phyloP scores from a whole-genome alignment of 2,888 invertebrate genomes.

The Clanis bilineata region DNA sequence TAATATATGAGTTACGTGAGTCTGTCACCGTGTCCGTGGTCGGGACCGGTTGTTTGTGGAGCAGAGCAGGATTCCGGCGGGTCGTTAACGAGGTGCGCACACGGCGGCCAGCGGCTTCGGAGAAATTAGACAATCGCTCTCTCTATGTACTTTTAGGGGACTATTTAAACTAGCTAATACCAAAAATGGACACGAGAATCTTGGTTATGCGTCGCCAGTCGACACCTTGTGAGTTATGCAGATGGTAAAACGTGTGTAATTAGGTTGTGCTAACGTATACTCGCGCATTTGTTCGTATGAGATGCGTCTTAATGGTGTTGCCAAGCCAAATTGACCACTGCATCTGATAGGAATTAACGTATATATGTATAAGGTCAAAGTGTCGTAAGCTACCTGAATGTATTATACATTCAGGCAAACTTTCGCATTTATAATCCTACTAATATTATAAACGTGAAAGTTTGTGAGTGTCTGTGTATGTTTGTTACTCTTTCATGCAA shows the following conservation, averaged over 20 bases:
- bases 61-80: conserved; percentile 62
- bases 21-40: conserved; percentile 12
- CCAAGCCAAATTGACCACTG: too few species aligned
- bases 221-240: background rate
- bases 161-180: background rate
- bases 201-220: background rate
- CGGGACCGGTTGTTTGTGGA: conserved; percentile 54
- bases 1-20: conserved; percentile 3
- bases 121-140: conserved; percentile 44
- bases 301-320: too few species aligned
- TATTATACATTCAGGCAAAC: too few species aligned
- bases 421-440: too few species aligned
- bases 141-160: conserved; percentile 8
- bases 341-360: too few species aligned
- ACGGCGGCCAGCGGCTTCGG: conserved; percentile 52
- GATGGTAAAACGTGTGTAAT: background rate
- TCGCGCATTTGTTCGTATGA: background rate
- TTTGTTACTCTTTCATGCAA: too few species aligned
- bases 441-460: too few species aligned
- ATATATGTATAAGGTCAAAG: too few species aligned
- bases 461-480: too few species aligned
- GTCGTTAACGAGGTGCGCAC: conserved; percentile 72
- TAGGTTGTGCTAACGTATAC: background rate
- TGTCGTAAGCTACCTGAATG: too few species aligned
- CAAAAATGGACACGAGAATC: conserved; percentile 2